Evolutionary conservation across 2,888 invertebrate genomes (phyloP).

Genomic region (Andrena fulva): DNA sequence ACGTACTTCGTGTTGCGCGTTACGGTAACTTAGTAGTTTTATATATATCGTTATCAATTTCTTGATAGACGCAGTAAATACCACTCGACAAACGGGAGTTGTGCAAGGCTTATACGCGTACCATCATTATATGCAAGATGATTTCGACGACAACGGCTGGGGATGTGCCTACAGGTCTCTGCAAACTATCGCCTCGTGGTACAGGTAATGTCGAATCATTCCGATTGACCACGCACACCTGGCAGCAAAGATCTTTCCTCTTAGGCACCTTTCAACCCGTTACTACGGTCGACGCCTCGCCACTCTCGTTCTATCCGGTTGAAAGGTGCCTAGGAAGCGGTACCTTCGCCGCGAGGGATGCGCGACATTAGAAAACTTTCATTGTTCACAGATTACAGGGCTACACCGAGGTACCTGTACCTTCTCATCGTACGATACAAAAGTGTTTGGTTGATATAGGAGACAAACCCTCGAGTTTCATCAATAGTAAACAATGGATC

Average conservation of each 20-base stretch:
- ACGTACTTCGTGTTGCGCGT: slow-evolving; percentile 21
- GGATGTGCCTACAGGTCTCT: slow-evolving; percentile 99
- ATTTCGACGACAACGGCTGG: slow-evolving; percentile 98
- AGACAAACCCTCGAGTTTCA: slow-evolving; percentile 94
- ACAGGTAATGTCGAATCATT: slow-evolving; percentile 86
- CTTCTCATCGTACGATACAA: slow-evolving; percentile 95
- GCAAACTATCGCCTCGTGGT: slow-evolving; percentile 99
- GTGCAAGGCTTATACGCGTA: slow-evolving; percentile 95
- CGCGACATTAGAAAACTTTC: slow-evolving; percentile 50
- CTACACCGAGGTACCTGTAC: slow-evolving; percentile 91
- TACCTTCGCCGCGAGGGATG: no score
- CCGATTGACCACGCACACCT: background rate
- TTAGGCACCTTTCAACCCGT: no score
- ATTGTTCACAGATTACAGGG: slow-evolving; percentile 89
- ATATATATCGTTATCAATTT: background rate
- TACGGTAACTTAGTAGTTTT: slow-evolving; percentile 42
- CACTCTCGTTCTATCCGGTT: no score
- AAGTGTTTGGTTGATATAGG: slow-evolving; percentile 97
- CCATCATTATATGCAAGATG: slow-evolving; percentile 98
- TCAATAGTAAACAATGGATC: slow-evolving; percentile 98
- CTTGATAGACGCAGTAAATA: slow-evolving; percentile 33
- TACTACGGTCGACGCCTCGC: no score
- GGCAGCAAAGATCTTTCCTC: no score
- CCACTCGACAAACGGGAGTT: slow-evolving; percentile 37
- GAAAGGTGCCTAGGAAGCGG: no score